phyloP scores from a whole-genome alignment of 2,113 vertebrate genomes.

The Hippocampus guttulatus region DNA sequence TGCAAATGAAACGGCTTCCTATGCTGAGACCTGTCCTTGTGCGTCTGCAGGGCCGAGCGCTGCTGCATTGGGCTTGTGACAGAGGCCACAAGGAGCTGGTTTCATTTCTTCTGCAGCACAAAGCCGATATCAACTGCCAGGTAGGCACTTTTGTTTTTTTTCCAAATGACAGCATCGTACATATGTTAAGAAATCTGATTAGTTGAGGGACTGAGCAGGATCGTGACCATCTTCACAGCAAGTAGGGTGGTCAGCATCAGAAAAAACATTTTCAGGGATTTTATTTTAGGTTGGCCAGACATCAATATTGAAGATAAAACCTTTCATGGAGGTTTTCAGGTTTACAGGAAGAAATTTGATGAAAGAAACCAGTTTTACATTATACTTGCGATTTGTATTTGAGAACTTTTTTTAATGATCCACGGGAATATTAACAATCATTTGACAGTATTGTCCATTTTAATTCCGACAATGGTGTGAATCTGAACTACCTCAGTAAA shows the following conservation, averaged over 20 bases:
- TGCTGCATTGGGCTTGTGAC: constrained; percentile 95
- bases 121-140: constrained; percentile 90
- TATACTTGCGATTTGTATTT: background rate
- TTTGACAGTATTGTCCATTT: background rate
- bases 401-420: background rate
- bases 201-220: background rate
- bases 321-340: background rate
- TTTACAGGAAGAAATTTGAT: background rate
- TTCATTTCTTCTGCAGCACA: constrained; percentile 81
- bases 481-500: background rate
- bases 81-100: constrained; percentile 94
- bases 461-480: background rate
- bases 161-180: no score
- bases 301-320: background rate
- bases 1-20: background rate
- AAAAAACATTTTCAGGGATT: background rate
- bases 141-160: constrained; percentile 65
- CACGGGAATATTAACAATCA: background rate
- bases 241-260: background rate
- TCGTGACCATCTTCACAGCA: background rate
- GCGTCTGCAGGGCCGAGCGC: constrained; percentile 80
- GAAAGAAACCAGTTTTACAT: background rate
- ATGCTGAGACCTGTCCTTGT: background rate
- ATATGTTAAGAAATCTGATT: background rate
- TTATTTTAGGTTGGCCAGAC: background rate